Evolutionary conservation across 2,888 invertebrate species (phyloP), one percentile per base, ranked within the genome.

Genomic region (Macrophya alboannulata): DNA sequence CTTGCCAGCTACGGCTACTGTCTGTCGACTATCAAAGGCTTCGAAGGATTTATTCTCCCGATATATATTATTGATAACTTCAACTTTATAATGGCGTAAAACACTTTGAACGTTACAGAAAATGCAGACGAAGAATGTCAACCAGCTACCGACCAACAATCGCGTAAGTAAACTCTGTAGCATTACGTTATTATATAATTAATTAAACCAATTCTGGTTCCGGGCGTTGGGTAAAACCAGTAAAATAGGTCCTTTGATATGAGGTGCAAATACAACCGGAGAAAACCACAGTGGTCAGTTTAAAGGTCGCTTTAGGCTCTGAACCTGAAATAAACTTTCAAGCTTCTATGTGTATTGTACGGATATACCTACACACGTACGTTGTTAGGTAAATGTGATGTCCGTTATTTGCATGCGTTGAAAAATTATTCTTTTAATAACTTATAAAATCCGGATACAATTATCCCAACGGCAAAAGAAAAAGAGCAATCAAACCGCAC

Each of bases 71-170:
- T 40, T 43, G 17, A 72, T n/a, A 45, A 40, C 15, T n/a, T 17
- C 25, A 68, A 15, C 51, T 6, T 1, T 31, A 77, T 77, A 77
- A 55, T 37, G 15, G 37, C 25, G 21, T 12, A 25, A 15, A 45
- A 45, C 0, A 40, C 21, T 72, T 51, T 21, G 55, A 40, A 59
- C 21, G 40, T 31, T 84, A 65, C 86, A 88, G 89, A 89, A 86
- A 55, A 91, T 90, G 91, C 90, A 90, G 87, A 89, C 89, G 87
- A 91, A 91, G 87, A 91, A 89, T 86, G 87, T 91, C 40, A 91
- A 91, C 85, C 88, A 88, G 81, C 86, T 86, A 12, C 86, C 86
- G 43, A 31, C 83, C 71, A 88, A 89, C 84, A 77, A 86, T 85
- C 88, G 89, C 87, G 91, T 91, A 84, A 90, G 90, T 87, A 84